Evolutionary conservation across 2,888 invertebrate genomes (phyloP), one percentile per base, ranked within the genome.

Genomic region (Microplitis deprimator): DNA sequence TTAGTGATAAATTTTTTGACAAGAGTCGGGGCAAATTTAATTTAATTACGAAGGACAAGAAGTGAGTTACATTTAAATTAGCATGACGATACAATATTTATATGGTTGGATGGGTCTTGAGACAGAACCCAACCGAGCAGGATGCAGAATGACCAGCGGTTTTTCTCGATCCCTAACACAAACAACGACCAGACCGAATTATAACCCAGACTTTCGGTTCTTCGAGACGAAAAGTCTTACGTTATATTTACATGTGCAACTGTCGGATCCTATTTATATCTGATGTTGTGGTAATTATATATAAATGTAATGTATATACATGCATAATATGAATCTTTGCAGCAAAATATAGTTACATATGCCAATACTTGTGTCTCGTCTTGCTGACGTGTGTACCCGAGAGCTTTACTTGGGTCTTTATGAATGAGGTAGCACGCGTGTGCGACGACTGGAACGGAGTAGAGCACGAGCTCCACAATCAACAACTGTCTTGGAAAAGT

Each of bases 371-470:
- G 80, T 79, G 60, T 73, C 38, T 73, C 50, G 60, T 73, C 38
- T 73, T 29, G 60, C 67, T 73, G 73, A 73, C 73, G 67, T 73
- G 73, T 68, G 73, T 68, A 68, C 65, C 71, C 40, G 73, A 68
- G 59, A 38, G 61, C 67, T 29, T 20, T 29, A 29, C 29, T 40
- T 61, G 64, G 41, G 77, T 73, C 67, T 87, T 87, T 85, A 88
- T 88, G 87, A 88, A 88, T 87, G 87, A 82, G 83, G 82, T 80
- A 83, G 86, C 83, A 85, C 85, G 84, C 86, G 85, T 86, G 85
- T 82, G 82, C 86, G 84, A 83, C 84, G 79, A 86, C 84, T 85
- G 86, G 85, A 86, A 85, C 83, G 83, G 83, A 82, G 50, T 50
- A 50, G 81, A 80, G 83, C 82, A 81, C 81, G 80, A 64, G 79